phyloP scores from a whole-genome alignment of 2,797 vertebrate genomes.

The Gobionotothen gibberifrons region DNA sequence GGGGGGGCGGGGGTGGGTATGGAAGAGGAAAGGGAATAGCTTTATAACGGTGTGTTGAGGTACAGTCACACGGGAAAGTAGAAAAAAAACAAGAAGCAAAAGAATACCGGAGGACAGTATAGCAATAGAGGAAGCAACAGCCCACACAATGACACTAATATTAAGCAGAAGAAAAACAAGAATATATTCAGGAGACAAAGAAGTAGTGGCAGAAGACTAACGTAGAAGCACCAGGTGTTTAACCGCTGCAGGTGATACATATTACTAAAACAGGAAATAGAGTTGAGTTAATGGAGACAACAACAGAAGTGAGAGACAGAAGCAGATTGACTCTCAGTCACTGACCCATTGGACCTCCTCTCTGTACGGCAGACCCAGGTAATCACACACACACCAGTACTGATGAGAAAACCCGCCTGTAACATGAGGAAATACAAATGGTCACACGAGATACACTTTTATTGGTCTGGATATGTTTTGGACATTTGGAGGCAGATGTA shows the following conservation, averaged over 20 bases:
- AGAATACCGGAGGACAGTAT: not conserved
- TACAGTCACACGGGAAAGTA: not conserved
- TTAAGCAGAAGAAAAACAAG: not conserved
- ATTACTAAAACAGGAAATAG: not conserved
- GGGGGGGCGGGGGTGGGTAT: constrained; percentile 7
- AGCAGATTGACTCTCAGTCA: constrained; percentile 16
- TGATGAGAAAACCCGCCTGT: constrained; percentile 96
- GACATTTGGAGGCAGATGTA: constrained; percentile 52
- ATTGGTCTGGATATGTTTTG: accelerated
- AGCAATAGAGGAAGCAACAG: not conserved
- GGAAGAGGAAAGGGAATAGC: not conserved
- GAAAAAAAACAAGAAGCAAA: not conserved
- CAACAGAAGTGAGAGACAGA: too few relatives aligned
- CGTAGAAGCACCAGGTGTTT: not conserved
- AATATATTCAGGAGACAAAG: not conserved
- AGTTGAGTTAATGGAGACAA: not conserved
- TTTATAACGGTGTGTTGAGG: not conserved
- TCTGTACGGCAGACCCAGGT: constrained; percentile 90
- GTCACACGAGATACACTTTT: too few relatives aligned
- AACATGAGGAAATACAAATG: not conserved
- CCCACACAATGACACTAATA: not conserved
- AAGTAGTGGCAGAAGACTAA: not conserved
- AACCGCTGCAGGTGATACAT: not conserved
- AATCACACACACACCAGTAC: constrained; percentile 94
- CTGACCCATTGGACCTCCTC: constrained; percentile 98